Percentiles rank a stretch among this genome's conserved stretches.
These are phyloP conservation scores for Poicephalus gulielmi DNA, from an alignment of 2,113 vertebrate genomes.

Conservation along the genomic window DNA sequence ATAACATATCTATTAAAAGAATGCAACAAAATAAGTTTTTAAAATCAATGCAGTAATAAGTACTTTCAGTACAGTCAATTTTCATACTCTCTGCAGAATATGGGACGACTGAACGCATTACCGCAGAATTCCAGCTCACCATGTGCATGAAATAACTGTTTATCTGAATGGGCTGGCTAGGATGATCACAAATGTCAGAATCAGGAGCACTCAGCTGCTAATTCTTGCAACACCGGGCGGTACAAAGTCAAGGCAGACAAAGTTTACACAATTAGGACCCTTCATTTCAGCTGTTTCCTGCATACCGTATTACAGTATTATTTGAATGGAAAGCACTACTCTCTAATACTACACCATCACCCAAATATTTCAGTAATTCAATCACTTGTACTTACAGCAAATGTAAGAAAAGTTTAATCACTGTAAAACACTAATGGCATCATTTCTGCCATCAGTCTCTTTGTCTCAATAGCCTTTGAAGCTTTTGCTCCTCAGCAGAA, in stretches of 20 bases:
- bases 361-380: not conserved
- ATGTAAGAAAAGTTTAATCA: not conserved
- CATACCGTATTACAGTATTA: not conserved
- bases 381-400: not conserved
- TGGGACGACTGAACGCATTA: rapidly evolving
- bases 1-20: conserved; percentile 70
- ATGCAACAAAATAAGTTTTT: not conserved
- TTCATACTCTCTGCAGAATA: not conserved
- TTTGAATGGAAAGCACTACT: not conserved
- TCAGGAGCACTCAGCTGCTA: not conserved
- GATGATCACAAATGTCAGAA: not conserved
- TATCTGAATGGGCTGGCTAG: not conserved
- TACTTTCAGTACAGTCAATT: not conserved
- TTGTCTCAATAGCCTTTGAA: not conserved
- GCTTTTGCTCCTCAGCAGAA: not conserved
- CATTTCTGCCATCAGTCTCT: not conserved
- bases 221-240: too few species aligned
- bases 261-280: too few species aligned
- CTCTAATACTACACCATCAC: not conserved
- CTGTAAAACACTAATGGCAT: not conserved
- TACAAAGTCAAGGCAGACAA: not conserved
- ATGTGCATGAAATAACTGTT: not conserved
- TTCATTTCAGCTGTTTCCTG: not conserved
- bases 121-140: not conserved
- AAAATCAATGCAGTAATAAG: not conserved